Percentiles rank a stretch among this genome's conserved stretches.
Evolutionary conservation across 2,888 invertebrate species (phyloP).

Genomic region (Synergus laeviventris): DNA sequence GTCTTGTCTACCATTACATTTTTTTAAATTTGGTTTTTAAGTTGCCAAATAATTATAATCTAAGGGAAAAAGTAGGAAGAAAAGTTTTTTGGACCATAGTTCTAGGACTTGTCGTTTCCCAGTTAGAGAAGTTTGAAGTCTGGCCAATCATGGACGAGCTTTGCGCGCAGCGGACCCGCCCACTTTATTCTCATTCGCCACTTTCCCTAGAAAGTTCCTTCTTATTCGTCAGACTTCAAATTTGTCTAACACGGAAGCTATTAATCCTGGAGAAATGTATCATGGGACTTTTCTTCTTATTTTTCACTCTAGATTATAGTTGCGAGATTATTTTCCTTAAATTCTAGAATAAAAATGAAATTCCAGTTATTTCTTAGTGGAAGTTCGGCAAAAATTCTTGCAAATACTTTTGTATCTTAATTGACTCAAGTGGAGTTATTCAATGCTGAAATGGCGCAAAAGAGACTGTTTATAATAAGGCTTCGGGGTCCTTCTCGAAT

Average conservation of each 20-base stretch:
- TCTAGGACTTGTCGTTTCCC: not conserved
- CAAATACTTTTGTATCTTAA: not conserved
- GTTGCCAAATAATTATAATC: not conserved
- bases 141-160: not conserved
- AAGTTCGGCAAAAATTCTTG: not conserved
- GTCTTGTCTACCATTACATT: too few relatives aligned
- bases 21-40: not conserved
- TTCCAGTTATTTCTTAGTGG: not conserved
- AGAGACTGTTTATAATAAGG: slow-evolving; percentile 1
- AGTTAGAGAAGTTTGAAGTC: not conserved
- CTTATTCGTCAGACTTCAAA: not conserved
- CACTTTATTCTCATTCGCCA: not conserved
- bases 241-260: not conserved
- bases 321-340: not conserved
- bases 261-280: not conserved
- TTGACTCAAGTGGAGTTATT: not conserved
- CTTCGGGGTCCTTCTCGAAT: slow-evolving; percentile 1
- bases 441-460: slow-evolving; percentile 8
- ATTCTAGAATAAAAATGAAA: not conserved
- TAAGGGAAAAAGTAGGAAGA: not conserved
- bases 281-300: not conserved
- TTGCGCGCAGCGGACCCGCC: not conserved
- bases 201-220: not conserved
- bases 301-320: not conserved
- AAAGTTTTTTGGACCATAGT: not conserved